Conservation (phyloP, 2,113 vertebrate species). For the Rostratula benghalensis region DNA sequence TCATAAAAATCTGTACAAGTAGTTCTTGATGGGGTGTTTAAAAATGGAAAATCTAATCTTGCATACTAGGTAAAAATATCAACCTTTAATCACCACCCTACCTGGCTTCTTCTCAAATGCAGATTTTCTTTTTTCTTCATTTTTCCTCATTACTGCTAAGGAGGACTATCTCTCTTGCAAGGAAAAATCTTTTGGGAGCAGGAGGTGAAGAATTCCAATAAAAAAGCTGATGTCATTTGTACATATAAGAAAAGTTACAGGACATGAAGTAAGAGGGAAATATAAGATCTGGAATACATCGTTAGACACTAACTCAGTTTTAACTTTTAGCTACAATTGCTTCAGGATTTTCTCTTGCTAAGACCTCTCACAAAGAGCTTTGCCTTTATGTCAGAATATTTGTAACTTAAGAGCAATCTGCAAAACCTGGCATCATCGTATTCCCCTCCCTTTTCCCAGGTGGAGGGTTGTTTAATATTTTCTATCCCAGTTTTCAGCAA, state of each 20-base stretch:
- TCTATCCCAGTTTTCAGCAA: not conserved
- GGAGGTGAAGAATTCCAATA: not conserved
- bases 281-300: not conserved
- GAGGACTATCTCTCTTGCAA: not conserved
- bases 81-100: constrained; percentile 41
- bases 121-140: not conserved
- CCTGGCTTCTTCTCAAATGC: constrained; percentile 19
- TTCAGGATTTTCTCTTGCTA: not conserved
- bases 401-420: not conserved
- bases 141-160: not conserved
- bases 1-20: constrained; percentile 26
- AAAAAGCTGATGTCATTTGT: not conserved
- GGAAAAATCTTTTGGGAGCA: not conserved
- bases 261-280: not conserved
- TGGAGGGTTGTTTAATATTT: not conserved
- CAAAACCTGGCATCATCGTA: not conserved
- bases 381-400: not conserved
- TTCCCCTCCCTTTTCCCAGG: not conserved
- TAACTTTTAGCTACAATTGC: not conserved
- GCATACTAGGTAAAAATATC: constrained; percentile 13
- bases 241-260: not conserved
- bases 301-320: not conserved
- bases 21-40: constrained; percentile 13
- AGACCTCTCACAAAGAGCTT: not conserved
- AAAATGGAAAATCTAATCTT: constrained; percentile 49